A percentile compares a stretch with the other conserved stretches of the same genome.
These are phyloP conservation scores for Seira musarum DNA, from an alignment of 2,888 invertebrate genomes.

Conservation along the genomic window DNA sequence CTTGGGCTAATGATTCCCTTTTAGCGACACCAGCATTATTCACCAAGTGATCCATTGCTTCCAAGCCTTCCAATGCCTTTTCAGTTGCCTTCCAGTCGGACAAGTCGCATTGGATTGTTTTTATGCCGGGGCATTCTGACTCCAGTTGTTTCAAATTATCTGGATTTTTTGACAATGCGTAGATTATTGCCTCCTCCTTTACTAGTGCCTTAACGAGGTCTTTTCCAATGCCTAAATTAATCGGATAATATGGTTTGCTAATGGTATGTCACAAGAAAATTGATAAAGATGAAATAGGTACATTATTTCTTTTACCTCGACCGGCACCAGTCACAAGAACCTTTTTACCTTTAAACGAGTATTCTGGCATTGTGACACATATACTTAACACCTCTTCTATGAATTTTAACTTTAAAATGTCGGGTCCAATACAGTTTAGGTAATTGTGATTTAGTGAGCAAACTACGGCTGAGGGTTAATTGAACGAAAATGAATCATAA, in stretches of 20 bases:
- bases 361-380: slow-evolving; percentile 12
- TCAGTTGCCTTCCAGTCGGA: slow-evolving; percentile 83
- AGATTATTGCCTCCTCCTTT: slow-evolving; percentile 77
- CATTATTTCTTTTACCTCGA: too few relatives aligned
- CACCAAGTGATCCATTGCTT: slow-evolving; percentile 85
- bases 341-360: slow-evolving; percentile 80
- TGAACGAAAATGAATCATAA: too few relatives aligned
- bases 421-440: too few relatives aligned
- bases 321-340: slow-evolving; percentile 92
- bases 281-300: too few relatives aligned
- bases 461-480: too few relatives aligned
- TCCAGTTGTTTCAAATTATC: slow-evolving; percentile 79
- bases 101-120: slow-evolving; percentile 81
- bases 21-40: slow-evolving; percentile 89
- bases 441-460: too few relatives aligned
- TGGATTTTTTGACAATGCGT: slow-evolving; percentile 83
- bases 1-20: neutral
- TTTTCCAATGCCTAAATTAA: slow-evolving; percentile 76
- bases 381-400: too few relatives aligned
- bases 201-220: slow-evolving; percentile 71
- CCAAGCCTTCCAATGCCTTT: slow-evolving; percentile 76
- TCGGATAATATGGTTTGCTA: too few relatives aligned
- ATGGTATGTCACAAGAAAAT: too few relatives aligned
- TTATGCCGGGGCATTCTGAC: slow-evolving; percentile 76
- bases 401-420: too few relatives aligned